Evolutionary conservation across 1,140 invertebrate species (phyloP).

Genomic region (Anoplolepis gracilipes): DNA sequence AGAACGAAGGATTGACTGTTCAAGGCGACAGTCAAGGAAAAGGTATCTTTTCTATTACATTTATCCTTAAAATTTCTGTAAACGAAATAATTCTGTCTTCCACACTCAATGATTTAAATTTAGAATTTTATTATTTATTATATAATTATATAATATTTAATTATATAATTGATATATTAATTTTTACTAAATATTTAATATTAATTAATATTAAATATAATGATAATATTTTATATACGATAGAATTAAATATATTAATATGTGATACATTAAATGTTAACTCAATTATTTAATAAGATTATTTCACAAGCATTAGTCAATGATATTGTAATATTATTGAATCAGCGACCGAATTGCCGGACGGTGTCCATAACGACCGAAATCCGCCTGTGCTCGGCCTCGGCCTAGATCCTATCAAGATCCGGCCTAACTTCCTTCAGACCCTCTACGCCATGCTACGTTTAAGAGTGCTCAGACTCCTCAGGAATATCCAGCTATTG

Average conservation of each 20-base stretch:
- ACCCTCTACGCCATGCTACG: slow-evolving; percentile 85
- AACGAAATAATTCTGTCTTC: neutral
- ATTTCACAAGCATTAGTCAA: neutral
- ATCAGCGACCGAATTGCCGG: slow-evolving; percentile 80
- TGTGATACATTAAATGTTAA: too few relatives aligned
- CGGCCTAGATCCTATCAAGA: slow-evolving; percentile 86
- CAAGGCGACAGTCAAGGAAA: slow-evolving; percentile 83
- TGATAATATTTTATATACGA: neutral
- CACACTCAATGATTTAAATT: neutral
- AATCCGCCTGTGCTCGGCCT: slow-evolving; percentile 84
- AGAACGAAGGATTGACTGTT: slow-evolving; percentile 87
- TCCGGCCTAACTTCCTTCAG: slow-evolving; percentile 85
- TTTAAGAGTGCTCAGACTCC: slow-evolving; percentile 84
- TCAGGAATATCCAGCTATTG: slow-evolving; percentile 85
- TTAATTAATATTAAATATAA: too few relatives aligned
- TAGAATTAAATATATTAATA: too few relatives aligned
- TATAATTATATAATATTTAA: neutral
- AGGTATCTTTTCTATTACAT: slow-evolving; percentile 69
- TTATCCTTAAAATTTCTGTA: neutral
- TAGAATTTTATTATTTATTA: neutral
- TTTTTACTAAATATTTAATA: neutral
- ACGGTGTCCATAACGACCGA: slow-evolving; percentile 81
- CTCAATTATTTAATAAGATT: too few relatives aligned
- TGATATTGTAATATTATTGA: slow-evolving; percentile 7
- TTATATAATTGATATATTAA: neutral